These are phyloP conservation scores for Steatornis caripensis DNA, from an alignment of 2,113 vertebrate species.

Conservation along the genomic window DNA sequence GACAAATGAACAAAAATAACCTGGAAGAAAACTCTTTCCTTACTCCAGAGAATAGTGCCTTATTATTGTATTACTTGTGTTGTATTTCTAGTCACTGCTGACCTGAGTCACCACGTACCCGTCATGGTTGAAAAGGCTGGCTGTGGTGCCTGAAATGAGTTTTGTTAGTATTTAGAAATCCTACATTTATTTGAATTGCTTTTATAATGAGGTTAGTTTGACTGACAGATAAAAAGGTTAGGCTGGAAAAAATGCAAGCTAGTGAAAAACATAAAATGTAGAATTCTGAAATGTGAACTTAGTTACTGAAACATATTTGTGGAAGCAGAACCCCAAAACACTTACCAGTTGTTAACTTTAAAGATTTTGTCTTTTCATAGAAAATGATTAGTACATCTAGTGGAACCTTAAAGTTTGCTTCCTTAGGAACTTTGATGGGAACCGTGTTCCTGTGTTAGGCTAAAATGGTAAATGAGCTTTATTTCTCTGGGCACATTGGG, in stretches of 20 bases:
- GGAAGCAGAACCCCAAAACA: not conserved
- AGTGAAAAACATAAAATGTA: not conserved
- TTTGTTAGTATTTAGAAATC: not conserved
- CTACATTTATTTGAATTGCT: not conserved
- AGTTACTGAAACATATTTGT: not conserved
- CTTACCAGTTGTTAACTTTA: not conserved
- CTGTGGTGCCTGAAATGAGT: not conserved
- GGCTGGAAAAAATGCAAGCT: not conserved
- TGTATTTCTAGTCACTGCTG: not conserved
- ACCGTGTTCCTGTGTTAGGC: not conserved
- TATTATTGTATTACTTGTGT: not conserved
- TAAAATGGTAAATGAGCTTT: not conserved
- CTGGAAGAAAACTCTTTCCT: not conserved
- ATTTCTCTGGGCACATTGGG: rapidly evolving
- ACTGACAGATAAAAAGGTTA: not conserved
- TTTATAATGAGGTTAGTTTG: not conserved
- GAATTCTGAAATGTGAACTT: not conserved
- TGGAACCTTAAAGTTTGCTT: not conserved
- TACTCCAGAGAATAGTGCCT: not conserved
- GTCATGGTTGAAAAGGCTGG: not conserved
- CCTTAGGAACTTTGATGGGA: not conserved
- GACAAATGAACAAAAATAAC: not conserved
- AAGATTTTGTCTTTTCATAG: not conserved
- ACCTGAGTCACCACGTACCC: not conserved
- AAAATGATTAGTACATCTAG: not conserved